Evolutionary conservation across 2,797 vertebrate genomes (phyloP), one percentile per base, ranked within the genome.

Genomic region (Gymnoscopelus microlampas): DNA sequence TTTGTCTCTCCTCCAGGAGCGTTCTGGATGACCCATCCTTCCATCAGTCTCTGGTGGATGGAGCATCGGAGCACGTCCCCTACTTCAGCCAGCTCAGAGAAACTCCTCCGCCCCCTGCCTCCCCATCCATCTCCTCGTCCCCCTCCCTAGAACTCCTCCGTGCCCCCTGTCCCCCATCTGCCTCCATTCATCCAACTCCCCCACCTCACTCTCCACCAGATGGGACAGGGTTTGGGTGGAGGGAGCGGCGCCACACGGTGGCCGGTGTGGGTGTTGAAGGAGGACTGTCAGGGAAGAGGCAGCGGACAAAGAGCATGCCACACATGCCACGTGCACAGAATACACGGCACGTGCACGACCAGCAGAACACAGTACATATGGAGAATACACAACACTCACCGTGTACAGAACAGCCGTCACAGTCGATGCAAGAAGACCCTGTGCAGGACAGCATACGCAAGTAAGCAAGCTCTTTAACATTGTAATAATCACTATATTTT

Each of bases 1-100:
- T 26, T 7, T 49, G 0, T 76, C 53, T 76, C 23, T 82, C 14
- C 60, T 58, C 2, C 70, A 99, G 97, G 55, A 90, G 85, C 59
- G 85, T 97, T 49, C 84, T 98, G 63, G 93, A 96, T 59, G 94
- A 96, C 10, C 74, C 87, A 29, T 83, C 85, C 63, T 96, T 98
- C 74, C 92, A 92, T 0, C 81, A 91, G 3, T 74, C 82, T 15
- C 73, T 96, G 63, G 50, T 60, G 35, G 84, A 84, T 63, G 78
- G 71, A n/a, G 68, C 88, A 19, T 85, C 79, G 5, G 94, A 94
- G 14, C 88, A 94, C n/a, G 71, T 93, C 23, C 91, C 93, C 0
- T 95, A 95, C 82, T 97, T 94, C 84, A 87, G 79, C 74, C 92
- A 93, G 78, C 81, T 93, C 26, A 68, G 19, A 60, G 54, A 78